Evolutionary conservation across 2,113 vertebrate genomes (phyloP).

Genomic region (Nicator chloris): DNA sequence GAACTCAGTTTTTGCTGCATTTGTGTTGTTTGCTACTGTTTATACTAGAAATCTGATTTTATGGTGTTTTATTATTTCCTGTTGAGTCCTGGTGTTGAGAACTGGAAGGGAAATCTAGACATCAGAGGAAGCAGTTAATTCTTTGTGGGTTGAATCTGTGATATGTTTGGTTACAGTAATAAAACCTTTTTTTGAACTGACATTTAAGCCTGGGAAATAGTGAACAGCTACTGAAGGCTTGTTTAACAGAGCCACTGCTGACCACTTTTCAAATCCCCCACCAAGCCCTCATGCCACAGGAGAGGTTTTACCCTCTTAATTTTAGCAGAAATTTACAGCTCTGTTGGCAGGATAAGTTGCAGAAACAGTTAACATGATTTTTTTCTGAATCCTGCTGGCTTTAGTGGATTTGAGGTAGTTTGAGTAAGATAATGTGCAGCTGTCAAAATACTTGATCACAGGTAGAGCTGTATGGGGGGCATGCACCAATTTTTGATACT

Average conservation of each 20-base stretch:
- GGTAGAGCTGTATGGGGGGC: neutral
- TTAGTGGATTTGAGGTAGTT: neutral
- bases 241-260: neutral
- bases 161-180: neutral
- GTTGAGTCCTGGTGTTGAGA: neutral
- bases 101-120: neutral
- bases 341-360: neutral
- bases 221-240: neutral
- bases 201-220: neutral
- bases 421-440: neutral
- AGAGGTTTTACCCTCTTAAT: neutral
- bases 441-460: neutral
- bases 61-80: neutral
- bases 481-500: neutral
- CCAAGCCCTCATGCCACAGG: rapidly evolving
- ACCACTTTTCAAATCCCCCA: neutral
- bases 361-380: neutral
- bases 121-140: neutral
- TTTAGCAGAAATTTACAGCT: neutral
- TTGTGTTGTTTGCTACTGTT: neutral
- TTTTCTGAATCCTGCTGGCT: neutral
- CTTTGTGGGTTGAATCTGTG: neutral
- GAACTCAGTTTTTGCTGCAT: neutral
- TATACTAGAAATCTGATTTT: neutral
- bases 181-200: neutral